Conservation (phyloP, 2,113 vertebrate genomes). For the Nibea albiflora region DNA sequence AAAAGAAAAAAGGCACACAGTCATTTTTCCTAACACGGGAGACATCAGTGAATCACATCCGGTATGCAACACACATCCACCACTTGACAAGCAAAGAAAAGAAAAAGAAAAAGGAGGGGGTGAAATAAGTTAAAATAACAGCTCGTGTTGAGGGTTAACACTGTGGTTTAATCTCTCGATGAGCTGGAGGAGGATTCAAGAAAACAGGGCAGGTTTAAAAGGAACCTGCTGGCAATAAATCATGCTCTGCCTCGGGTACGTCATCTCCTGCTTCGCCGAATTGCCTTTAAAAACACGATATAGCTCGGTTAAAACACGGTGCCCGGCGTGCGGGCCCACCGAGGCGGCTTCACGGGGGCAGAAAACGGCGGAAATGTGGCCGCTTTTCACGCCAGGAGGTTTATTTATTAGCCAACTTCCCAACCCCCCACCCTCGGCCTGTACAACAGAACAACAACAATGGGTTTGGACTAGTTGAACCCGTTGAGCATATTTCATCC, state of each 20-base stretch:
- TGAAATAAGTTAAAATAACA: not conserved
- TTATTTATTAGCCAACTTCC: slow-evolving; percentile 76
- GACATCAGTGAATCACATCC: slow-evolving; percentile 74
- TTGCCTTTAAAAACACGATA: slow-evolving; percentile 14
- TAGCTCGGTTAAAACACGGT: not conserved
- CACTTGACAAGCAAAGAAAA: slow-evolving; percentile 42
- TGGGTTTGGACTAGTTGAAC: slow-evolving; percentile 67
- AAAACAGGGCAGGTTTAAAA: slow-evolving; percentile 50
- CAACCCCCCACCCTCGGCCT: slow-evolving; percentile 81
- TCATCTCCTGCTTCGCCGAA: slow-evolving; percentile 56
- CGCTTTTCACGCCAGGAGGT: slow-evolving; percentile 42
- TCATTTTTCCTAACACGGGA: slow-evolving; percentile 41
- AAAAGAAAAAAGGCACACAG: not conserved
- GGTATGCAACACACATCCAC: slow-evolving; percentile 77
- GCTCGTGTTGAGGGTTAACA: accelerated
- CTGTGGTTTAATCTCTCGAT: accelerated
- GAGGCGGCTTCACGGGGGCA: too few species aligned
- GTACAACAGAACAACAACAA: slow-evolving; percentile 80
- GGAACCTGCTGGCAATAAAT: slow-evolving; percentile 78
- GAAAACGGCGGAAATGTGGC: not conserved
- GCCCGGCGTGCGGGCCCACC: too few species aligned
- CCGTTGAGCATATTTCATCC: slow-evolving; percentile 41
- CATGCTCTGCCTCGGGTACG: slow-evolving; percentile 57
- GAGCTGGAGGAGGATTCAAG: too few species aligned
- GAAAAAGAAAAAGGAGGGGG: not conserved